phyloP scores from a whole-genome alignment of 2,797 vertebrate species.

The Acrossocheilus fasciatus region DNA sequence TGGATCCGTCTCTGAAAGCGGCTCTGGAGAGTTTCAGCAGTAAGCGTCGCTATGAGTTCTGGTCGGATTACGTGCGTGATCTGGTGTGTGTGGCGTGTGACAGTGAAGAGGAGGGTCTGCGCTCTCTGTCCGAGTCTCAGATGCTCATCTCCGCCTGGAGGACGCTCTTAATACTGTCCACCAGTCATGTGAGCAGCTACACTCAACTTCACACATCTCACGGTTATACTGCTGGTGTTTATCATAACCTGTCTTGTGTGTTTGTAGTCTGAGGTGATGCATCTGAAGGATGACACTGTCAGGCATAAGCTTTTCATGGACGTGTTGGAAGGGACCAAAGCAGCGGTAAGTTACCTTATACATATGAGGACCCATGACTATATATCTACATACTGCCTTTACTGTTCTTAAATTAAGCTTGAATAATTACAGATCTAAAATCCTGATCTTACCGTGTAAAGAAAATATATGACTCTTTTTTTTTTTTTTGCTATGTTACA shows the following conservation, averaged over 20 bases:
- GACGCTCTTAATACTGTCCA: slow-evolving; percentile 93
- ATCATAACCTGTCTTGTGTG: slow-evolving; percentile 1
- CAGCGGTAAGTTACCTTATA: slow-evolving; percentile 80
- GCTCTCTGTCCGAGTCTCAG: slow-evolving; percentile 86
- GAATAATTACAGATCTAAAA: background rate
- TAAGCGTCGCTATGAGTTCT: slow-evolving; percentile 91
- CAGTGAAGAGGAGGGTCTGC: slow-evolving; percentile 84
- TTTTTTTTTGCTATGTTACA: background rate
- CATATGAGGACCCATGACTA: background rate
- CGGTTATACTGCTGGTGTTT: background rate
- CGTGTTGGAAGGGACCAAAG: slow-evolving; percentile 89
- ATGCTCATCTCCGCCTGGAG: slow-evolving; percentile 96
- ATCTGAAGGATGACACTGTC: slow-evolving; percentile 85
- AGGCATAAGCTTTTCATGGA: slow-evolving; percentile 91
- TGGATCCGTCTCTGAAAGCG: slow-evolving; percentile 93
- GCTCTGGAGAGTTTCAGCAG: slow-evolving; percentile 89
- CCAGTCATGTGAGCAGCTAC: slow-evolving; percentile 81
- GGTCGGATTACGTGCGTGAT: slow-evolving; percentile 92
- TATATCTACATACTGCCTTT: no score
- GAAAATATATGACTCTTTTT: background rate
- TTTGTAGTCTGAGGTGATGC: slow-evolving; percentile 89
- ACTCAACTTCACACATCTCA: background rate
- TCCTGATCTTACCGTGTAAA: background rate
- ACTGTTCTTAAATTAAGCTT: background rate
- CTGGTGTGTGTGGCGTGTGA: slow-evolving; percentile 87